Evolutionary conservation across 2,113 vertebrate genomes (phyloP).

Genomic region (Labeo rohita): DNA sequence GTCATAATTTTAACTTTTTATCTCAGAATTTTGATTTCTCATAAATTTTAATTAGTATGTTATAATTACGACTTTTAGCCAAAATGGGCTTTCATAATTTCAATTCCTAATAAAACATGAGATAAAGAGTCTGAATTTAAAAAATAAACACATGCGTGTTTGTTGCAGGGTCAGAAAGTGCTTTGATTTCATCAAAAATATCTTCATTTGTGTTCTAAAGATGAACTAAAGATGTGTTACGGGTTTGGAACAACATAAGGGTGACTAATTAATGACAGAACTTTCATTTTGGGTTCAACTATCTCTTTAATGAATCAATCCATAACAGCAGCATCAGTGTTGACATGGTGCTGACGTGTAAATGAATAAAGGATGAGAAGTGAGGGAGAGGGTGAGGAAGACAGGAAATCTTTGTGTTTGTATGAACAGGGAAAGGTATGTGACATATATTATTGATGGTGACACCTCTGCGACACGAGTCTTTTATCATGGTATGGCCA

Average conservation of each 20-base stretch:
- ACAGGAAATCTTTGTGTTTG: slow-evolving; percentile 47
- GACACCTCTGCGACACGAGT: slow-evolving; percentile 66
- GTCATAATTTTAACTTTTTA: background rate
- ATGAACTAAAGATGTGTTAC: too few species aligned
- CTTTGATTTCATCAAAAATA: too few species aligned
- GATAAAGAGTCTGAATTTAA: too few species aligned
- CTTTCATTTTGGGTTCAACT: too few species aligned
- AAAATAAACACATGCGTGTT: too few species aligned
- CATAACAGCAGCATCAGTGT: background rate
- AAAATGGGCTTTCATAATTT: too few species aligned
- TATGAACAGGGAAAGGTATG: slow-evolving; percentile 57
- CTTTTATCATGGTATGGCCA: slow-evolving; percentile 74
- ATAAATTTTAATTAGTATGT: background rate
- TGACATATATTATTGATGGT: slow-evolving; percentile 81
- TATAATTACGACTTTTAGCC: background rate
- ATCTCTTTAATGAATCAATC: background rate
- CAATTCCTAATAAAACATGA: too few species aligned
- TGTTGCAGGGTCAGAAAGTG: too few species aligned
- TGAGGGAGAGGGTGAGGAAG: slow-evolving; percentile 20
- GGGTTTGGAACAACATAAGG: too few species aligned
- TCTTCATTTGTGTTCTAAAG: too few species aligned
- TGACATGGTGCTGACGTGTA: background rate
- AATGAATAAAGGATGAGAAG: slow-evolving; percentile 10
- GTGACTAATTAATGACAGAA: too few species aligned
- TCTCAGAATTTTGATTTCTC: background rate